phyloP scores from a whole-genome alignment of 2,113 vertebrate species.

The Condylura cristata region DNA sequence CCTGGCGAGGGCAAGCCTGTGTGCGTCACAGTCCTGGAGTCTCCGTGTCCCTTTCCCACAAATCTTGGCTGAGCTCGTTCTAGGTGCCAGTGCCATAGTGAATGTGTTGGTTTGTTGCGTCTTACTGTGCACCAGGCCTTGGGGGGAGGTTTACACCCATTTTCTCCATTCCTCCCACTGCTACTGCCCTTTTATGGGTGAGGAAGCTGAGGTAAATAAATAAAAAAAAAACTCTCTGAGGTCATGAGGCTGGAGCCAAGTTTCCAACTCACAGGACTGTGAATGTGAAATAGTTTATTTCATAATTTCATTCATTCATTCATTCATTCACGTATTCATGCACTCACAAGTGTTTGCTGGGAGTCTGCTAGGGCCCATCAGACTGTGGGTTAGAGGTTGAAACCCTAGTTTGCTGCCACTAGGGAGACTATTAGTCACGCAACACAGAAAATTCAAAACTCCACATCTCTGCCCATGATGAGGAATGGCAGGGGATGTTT shows the following conservation, averaged over 20 bases:
- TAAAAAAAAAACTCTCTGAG: neutral
- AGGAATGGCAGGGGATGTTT: neutral
- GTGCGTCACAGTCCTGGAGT: neutral
- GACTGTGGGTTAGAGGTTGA: neutral
- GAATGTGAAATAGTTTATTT: neutral
- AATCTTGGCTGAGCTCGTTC: neutral
- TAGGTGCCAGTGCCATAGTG: neutral
- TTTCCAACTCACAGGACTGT: neutral
- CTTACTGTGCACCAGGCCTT: neutral
- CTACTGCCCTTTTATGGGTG: neutral
- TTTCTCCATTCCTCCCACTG: neutral
- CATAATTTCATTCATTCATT: neutral
- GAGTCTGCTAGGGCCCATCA: neutral
- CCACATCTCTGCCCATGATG: neutral
- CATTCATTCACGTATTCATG: neutral
- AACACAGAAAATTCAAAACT: neutral
- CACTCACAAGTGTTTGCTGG: neutral
- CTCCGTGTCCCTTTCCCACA: neutral
- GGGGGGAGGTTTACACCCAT: neutral
- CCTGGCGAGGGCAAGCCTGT: neutral
- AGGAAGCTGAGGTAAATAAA: neutral
- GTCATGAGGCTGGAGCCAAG: neutral
- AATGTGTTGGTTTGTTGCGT: accelerated
- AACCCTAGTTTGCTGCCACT: neutral
- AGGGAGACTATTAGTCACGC: neutral